Evolutionary conservation across 2,888 invertebrate species (phyloP).

Genomic region (Lasioglossum calceatum): DNA sequence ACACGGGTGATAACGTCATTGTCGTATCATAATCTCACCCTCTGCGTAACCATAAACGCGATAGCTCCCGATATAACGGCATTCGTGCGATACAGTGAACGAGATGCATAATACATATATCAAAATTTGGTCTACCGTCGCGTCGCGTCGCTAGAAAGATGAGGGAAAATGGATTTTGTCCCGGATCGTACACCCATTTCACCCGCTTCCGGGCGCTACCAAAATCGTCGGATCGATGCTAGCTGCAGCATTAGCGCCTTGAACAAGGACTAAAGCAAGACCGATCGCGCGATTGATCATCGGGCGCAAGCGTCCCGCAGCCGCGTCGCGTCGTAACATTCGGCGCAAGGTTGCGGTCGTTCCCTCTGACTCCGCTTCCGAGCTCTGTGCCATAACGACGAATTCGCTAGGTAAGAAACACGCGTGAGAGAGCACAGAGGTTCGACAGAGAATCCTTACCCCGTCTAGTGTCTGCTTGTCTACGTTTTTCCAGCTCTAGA

Average conservation of each 20-base stretch:
- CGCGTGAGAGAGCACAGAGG: slow-evolving; percentile 40
- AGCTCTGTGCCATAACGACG: slow-evolving; percentile 28
- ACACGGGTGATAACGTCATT: background rate
- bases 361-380: slow-evolving; percentile 39
- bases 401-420: slow-evolving; percentile 54
- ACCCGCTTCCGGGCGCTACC: background rate
- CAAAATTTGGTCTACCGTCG: too few relatives aligned
- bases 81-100: background rate
- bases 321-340: slow-evolving; percentile 28
- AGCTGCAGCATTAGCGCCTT: background rate
- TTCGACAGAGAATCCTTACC: slow-evolving; percentile 20
- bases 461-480: background rate
- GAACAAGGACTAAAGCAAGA: background rate
- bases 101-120: too few relatives aligned
- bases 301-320: slow-evolving; percentile 19
- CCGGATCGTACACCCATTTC: too few relatives aligned
- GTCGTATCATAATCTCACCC: background rate
- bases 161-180: too few relatives aligned
- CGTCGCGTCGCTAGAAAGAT: too few relatives aligned
- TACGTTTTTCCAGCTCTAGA: slow-evolving; percentile 12
- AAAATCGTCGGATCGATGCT: background rate
- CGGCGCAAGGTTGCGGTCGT: slow-evolving; percentile 49
- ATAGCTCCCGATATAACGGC: background rate
- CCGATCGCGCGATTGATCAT: slow-evolving; percentile 28
- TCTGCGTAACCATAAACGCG: background rate